Evolutionary conservation across 2,797 vertebrate genomes (phyloP).

Genomic region (Cephalopachus bancanus): DNA sequence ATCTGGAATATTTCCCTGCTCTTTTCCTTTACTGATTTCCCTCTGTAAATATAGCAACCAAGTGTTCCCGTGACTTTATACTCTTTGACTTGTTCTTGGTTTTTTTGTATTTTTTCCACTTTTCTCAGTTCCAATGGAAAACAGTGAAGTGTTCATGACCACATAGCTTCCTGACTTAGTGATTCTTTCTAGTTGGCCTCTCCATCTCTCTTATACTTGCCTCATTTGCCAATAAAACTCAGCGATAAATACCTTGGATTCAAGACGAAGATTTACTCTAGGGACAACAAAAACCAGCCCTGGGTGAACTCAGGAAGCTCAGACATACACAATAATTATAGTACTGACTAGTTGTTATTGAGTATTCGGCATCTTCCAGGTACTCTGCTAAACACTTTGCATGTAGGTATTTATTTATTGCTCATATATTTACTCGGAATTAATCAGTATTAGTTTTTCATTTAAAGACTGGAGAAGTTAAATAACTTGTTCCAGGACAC

Average conservation of each 20-base stretch:
- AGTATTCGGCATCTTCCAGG: background rate
- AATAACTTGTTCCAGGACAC: background rate
- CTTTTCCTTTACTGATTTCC: background rate
- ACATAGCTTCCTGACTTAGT: background rate
- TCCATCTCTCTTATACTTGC: background rate
- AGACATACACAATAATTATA: background rate
- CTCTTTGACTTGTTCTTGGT: background rate
- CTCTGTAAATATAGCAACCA: background rate
- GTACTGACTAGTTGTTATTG: too few relatives aligned
- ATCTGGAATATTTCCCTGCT: background rate
- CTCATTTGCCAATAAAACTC: background rate
- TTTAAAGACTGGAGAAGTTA: background rate
- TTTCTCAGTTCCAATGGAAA: background rate
- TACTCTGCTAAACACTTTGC: background rate
- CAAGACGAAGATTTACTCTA: background rate
- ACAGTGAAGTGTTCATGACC: background rate
- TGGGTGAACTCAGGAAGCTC: too few relatives aligned
- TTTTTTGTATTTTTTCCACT: background rate
- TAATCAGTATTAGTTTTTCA: background rate
- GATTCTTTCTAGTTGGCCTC: background rate
- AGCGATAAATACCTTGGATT: background rate
- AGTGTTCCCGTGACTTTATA: background rate
- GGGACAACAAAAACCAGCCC: background rate
- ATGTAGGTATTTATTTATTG: background rate
- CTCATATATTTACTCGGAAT: background rate